Conservation (phyloP, 2,888 invertebrate species). For the Ptycholaimellus sp. region DNA sequence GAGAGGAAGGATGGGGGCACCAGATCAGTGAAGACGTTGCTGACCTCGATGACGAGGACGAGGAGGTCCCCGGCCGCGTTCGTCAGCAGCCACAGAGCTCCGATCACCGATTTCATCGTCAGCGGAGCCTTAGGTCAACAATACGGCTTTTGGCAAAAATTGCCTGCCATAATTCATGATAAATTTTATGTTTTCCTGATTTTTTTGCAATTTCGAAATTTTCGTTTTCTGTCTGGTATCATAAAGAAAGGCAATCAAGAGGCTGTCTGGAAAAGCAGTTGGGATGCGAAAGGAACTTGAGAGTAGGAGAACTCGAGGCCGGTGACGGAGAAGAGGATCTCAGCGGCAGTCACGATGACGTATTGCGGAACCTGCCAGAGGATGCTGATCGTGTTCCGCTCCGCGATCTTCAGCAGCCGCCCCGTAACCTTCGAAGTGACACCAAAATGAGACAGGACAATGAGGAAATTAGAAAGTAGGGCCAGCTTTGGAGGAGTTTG, state of each 20-base stretch:
- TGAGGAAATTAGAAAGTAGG: too few relatives aligned
- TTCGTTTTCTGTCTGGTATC: too few relatives aligned
- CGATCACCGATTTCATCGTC: slow-evolving; percentile 74
- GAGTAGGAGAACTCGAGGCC: slow-evolving; percentile 25
- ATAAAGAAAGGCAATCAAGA: neutral
- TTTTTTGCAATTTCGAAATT: too few relatives aligned
- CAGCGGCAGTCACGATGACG: slow-evolving; percentile 28
- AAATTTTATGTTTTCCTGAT: too few relatives aligned
- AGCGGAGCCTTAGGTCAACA: slow-evolving; percentile 41
- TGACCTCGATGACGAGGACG: slow-evolving; percentile 42
- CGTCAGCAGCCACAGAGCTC: slow-evolving; percentile 67
- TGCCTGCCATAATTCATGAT: too few relatives aligned
- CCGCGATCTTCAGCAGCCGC: neutral
- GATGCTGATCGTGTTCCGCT: slow-evolving; percentile 16
- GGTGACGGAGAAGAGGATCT: slow-evolving; percentile 30
- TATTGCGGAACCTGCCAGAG: slow-evolving; percentile 28
- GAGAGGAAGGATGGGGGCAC: slow-evolving; percentile 1
- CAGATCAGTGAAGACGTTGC: slow-evolving; percentile 10
- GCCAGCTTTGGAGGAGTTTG: too few relatives aligned
- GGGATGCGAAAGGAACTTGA: slow-evolving; percentile 5
- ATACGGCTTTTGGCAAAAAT: neutral
- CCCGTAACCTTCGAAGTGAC: too few relatives aligned
- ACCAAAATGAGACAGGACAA: too few relatives aligned
- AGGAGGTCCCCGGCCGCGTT: slow-evolving; percentile 75
- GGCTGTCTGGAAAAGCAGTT: neutral